A percentile compares a stretch with the other conserved stretches of the same genome.
phyloP scores from a whole-genome alignment of 35 echinoderm and acorn worm genomes.

The Holothuria glaberrima region DNA sequence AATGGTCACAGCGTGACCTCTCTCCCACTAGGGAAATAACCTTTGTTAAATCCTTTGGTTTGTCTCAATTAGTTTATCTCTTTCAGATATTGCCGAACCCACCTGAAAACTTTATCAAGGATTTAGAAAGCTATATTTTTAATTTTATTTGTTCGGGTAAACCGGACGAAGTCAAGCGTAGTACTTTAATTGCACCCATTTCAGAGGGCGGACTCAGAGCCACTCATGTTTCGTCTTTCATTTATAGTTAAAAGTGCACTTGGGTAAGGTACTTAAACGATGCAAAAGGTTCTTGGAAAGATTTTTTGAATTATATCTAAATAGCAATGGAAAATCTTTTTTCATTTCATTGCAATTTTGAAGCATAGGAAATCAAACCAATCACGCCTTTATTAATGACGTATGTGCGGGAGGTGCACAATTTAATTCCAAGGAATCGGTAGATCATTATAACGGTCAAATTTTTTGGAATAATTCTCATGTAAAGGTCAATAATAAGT shows the following conservation, averaged over 20 bases:
- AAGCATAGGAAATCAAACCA: not conserved
- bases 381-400: not conserved
- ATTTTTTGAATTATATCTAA: conserved; percentile 14
- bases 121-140: conserved; percentile 28
- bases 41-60: conserved; percentile 18
- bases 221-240: conserved; percentile 12
- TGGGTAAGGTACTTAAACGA: not conserved
- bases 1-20: not conserved
- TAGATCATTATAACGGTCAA: not conserved
- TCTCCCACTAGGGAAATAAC: conserved; percentile 4
- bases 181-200: conserved; percentile 18
- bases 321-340: not conserved
- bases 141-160: conserved; percentile 44
- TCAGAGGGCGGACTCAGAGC: not conserved
- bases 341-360: conserved; percentile 29
- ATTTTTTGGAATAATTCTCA: conserved; percentile 24
- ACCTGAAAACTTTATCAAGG: not conserved
- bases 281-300: not conserved
- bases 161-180: conserved; percentile 35
- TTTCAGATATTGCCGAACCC: conserved; percentile 24
- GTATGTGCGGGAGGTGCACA: not conserved
- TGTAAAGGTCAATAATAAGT: conserved; percentile 24
- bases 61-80: conserved; percentile 37
- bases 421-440: not conserved
- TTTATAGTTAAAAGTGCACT: conserved; percentile 9